Base-by-base conservation (phyloP, 2,888 invertebrate species). In the Criorhina ranunculi region DNA sequence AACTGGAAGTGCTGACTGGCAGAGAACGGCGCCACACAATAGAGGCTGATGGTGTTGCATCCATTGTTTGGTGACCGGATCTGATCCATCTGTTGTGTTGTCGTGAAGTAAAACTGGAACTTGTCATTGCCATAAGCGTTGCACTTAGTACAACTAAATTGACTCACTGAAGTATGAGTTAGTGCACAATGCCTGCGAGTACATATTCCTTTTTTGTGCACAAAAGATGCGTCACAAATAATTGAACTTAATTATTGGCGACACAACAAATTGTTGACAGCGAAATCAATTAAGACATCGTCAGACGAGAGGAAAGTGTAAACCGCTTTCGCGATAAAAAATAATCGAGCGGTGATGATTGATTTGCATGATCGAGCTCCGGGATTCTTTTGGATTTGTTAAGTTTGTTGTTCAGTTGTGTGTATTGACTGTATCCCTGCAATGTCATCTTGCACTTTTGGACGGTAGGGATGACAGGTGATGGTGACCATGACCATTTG, bases 221-320 rank as follows among this genome's bases (percentile, higher is more conserved):
- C 37, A 59, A 70, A 59, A 51, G 42, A 82, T 73, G 82, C 78
- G 78, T 83, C 83, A 83, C 66, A 42, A 75, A 79, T 79, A 83
- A 83, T 79, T 79, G 72, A 73, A 79, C 67, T 73, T 79, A 83
- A 83, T 83, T 83, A 75, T 62, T 75, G 83, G 83, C 83, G 79
- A 83, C 79, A 69, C 62, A 79, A 83, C 79, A 73, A 79, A 75
- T 79, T 75, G 78, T 51, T 75, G 83, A 69, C 73, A 69, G 69
- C 57, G 57, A 60, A 55, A 83, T 78, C 78, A 83, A 83, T 83
- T 83, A 69, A 62, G 66, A 17, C 77, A 37, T 35, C 11, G 37
- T 15, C n/a, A 11, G 4, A 11, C 29, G 17, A 44, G 44, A 46
- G 46, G 60, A 64, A 44, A 29, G 40, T 35, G 44, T 37, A n/a